Base-by-base conservation (phyloP, 2,113 vertebrate genomes). In the Sus scrofa region DNA sequence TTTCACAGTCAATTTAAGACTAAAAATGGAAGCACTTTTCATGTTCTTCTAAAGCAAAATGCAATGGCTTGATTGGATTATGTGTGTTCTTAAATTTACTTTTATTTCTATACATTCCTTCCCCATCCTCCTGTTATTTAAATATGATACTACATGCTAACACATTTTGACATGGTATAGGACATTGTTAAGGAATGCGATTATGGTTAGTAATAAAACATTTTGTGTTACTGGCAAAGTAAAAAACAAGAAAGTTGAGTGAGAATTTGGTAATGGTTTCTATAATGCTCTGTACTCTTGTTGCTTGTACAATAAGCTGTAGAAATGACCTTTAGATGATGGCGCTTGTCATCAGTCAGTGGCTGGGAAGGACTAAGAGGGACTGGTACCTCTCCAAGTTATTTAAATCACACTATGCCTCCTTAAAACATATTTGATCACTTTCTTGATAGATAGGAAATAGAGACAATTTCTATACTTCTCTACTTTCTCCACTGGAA, bases 331-430 rank as follows among this genome's bases (percentile, higher is more conserved):
- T 77, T 77, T 54, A 52, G 52, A 77, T 6, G 2, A 77, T 77
- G 74, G 2, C 1, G 16, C 74, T 77, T 77, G 3, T 54, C 44
- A 12, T 52, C 27, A 0, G 0, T 4, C 32, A 32, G 8, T 77
- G 18, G 14, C 39, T 75, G 15, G 27, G 73, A 50, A 75, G 26
- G 73, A 50, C 44, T 2, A 75, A 26, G 74, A 54, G 50, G 74
- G 3, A 9, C 27, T 32, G 74, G 44, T 15, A 77, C 52, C 0
- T 77, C 32, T 32, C 27, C 74, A 77, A 32, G 16, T 14, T 44
- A 50, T 54, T 77, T 12, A 77, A 54, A 77, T 77, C 44, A 54
- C 44, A 77, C 44, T 32, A 20, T 52, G 9, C 27, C 44, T 52
- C 74, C 74, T 54, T 77, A 12, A 77, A 52, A 75, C 8, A 4